Evolutionary conservation across 2,888 invertebrate genomes (phyloP), one percentile per base, ranked within the genome.

Genomic region (Caradrina clavipalpis): DNA sequence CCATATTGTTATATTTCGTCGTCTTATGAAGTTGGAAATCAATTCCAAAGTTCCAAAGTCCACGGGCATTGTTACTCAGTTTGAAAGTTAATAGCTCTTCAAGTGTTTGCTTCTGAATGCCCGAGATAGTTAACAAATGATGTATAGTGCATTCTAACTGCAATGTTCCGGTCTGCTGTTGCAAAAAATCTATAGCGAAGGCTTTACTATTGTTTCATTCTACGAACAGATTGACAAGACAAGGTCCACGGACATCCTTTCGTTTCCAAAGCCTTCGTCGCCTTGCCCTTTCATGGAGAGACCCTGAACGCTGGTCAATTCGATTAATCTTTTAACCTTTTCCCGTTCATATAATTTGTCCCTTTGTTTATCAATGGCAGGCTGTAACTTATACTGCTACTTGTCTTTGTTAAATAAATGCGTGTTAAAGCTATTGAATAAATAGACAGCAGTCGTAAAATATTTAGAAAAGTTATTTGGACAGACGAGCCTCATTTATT

Each of bases 201-300:
- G 73, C 62, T 76, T 73, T 19, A 57, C 80, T 72, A 75, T 83
- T 85, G 85, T 85, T 74, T 76, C 57, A 50, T 67, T 76, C 56
- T 17, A 62, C 62, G 60, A 64, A 66, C 59, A 62, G 69, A 72
- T 74, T 76, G 72, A 73, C 65, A 71, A 42, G 50, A 71, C 82
- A 85, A 83, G 84, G 84, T 75, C 77, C 69, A 70, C 86, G 82
- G 86, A 85, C 80, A 78, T 85, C 86, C 85, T 86, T 83, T 82
- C 81, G 55, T 59, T 79, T 83, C 35, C 63, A 54, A 71, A 81
- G 78, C 68, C 80, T 75, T 78, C 73, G 57, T 78, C 70, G 71
- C 83, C 81, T 85, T 84, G 84, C 80, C 79, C 85, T 84, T 86
- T 84, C 74, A 69, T 76, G 58, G 62, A 55, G 42, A 63, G 78